Conservation (phyloP, 2,888 invertebrate genomes). For the Azorinus chamasolen region DNA sequence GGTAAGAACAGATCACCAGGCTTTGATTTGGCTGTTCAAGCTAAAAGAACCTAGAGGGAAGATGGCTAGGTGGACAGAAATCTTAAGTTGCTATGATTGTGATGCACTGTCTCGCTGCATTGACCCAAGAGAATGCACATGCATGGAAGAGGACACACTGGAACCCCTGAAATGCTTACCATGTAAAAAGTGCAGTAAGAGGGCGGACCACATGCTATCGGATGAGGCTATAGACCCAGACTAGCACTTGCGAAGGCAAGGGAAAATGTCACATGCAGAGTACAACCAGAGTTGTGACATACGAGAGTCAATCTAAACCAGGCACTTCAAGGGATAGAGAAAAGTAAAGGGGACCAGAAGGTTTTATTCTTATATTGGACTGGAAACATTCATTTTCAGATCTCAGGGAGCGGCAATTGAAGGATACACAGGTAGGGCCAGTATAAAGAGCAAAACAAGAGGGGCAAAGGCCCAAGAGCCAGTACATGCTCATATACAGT, state of each 20-base stretch:
- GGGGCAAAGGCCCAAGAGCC: neutral
- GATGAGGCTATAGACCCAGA: no score
- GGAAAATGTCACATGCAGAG: no score
- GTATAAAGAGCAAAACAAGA: conserved; percentile 1
- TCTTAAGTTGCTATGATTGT: conserved; percentile 55
- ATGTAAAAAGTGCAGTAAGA: neutral
- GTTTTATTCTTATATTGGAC: no score
- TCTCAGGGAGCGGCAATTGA: neutral
- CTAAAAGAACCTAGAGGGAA: conserved; percentile 56
- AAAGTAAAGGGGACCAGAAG: no score
- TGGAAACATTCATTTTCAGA: no score
- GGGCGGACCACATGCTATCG: neutral
- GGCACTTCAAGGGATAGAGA: no score
- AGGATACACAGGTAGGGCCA: conserved; percentile 14
- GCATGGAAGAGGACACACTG: conserved; percentile 2
- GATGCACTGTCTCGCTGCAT: conserved; percentile 51
- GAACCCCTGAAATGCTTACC: conserved; percentile 1
- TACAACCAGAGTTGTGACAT: no score
- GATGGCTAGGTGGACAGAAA: no score
- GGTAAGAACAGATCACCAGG: conserved; percentile 43
- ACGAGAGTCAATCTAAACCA: no score
- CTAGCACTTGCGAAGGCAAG: no score
- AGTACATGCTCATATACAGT: neutral
- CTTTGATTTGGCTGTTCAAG: conserved; percentile 51
- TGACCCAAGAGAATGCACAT: conserved; percentile 46